Evolutionary conservation across 2,113 vertebrate genomes (phyloP).

Genomic region (Gymnarchus niloticus): DNA sequence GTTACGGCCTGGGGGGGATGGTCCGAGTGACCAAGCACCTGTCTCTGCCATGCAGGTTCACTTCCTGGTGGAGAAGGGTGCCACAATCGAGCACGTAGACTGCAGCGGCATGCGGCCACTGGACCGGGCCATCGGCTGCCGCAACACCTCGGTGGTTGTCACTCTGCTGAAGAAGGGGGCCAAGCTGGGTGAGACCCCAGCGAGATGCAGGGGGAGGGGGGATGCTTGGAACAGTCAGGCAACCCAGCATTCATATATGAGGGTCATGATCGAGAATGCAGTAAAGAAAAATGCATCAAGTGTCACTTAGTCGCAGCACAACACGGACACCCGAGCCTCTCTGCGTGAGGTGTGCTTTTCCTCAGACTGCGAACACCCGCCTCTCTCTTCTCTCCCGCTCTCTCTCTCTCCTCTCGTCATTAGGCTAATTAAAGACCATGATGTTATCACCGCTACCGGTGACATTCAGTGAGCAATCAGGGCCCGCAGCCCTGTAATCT

Average conservation of each 20-base stretch:
- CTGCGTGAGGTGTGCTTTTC: neutral
- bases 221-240: neutral
- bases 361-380: no score
- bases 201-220: neutral
- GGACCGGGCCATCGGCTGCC: constrained; percentile 81
- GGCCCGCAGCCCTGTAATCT: neutral
- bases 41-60: constrained; percentile 68
- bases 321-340: no score
- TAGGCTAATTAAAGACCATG: constrained; percentile 14
- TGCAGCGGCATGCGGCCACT: constrained; percentile 77
- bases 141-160: constrained; percentile 82
- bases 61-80: constrained; percentile 86
- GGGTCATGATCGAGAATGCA: neutral
- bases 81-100: constrained; percentile 80
- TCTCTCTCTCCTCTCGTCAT: constrained; percentile 21
- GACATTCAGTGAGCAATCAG: neutral
- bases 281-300: no score
- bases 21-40: neutral
- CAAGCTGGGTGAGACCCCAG: constrained; percentile 70
- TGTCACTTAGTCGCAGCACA: no score
- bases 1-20: neutral
- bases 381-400: constrained; percentile 14
- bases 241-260: no score
- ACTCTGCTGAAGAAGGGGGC: constrained; percentile 87
- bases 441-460: neutral